Conservation (phyloP, 2,888 invertebrate species). For the Odiellus spinosus region DNA sequence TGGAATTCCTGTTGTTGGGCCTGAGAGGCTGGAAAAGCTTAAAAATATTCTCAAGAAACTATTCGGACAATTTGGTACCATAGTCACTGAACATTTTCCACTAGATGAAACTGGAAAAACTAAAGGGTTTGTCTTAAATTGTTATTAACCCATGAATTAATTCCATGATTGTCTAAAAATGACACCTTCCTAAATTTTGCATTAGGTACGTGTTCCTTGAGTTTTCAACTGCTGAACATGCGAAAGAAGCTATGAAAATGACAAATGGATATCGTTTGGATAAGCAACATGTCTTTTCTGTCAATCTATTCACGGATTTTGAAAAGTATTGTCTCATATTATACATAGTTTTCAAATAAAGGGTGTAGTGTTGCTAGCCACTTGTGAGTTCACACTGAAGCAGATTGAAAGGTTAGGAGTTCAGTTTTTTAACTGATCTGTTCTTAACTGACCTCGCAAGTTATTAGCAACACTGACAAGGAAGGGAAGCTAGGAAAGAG, state of each 20-base stretch:
- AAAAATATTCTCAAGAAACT: conserved; percentile 80
- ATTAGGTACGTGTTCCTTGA: conserved; percentile 73
- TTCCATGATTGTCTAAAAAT: conserved; percentile 2
- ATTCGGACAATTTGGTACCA: conserved; percentile 66
- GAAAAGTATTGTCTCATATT: conserved; percentile 52
- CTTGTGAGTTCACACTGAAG: no score
- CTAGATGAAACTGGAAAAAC: conserved; percentile 63
- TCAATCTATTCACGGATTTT: conserved; percentile 88
- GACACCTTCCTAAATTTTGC: neutral
- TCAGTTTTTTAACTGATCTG: no score
- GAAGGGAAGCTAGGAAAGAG: no score
- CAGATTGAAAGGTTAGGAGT: no score
- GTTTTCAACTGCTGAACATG: conserved; percentile 63
- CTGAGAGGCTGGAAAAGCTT: conserved; percentile 74
- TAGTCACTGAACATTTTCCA: conserved; percentile 79
- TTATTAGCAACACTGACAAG: no score
- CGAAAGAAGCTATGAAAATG: conserved; percentile 70
- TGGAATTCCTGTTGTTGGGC: conserved; percentile 86
- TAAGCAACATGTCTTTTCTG: conserved; percentile 82
- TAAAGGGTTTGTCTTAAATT: conserved; percentile 44
- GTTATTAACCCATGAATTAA: neutral
- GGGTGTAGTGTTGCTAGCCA: neutral
- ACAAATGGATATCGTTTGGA: conserved; percentile 88
- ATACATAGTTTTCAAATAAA: no score
- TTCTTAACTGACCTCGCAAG: no score